Base-by-base conservation (phyloP, 2,797 vertebrate genomes). In the Myripristis murdjan region DNA sequence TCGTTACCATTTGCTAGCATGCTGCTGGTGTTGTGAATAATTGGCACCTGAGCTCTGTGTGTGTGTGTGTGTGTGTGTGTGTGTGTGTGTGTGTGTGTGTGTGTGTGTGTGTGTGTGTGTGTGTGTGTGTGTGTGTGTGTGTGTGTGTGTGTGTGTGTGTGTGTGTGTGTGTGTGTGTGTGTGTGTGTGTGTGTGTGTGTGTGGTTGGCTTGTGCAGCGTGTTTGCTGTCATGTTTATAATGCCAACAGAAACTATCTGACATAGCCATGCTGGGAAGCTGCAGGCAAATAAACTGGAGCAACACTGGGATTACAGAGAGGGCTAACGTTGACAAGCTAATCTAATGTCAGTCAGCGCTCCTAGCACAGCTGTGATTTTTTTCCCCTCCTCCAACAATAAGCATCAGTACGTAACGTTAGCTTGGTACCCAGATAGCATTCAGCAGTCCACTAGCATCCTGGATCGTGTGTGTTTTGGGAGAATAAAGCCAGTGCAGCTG, bases 31-130 rank as follows among this genome's bases (percentile, higher is more conserved):
- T 66, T 64, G 61, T 64, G 77, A 33, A 73, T 64, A 47, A 76
- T 65, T 59, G 86, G 84, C 87, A 91, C 87, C 89, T 90, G 90
- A 75, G 73, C 64, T 64, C 37, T 23, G 61, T 58, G 41, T 63
- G 43, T 57, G 52, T 20, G 58, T 20, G 26, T 28, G 39, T 44
- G 56, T n/a, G 23, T 59, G 41, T 33, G 58, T 20, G 26, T 28
- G 39, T 44, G 56, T n/a, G 23, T 59, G 41, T 33, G 58, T 20
- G 26, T 28, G 39, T 44, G 56, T n/a, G 23, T 59, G 41, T 33
- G 58, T 20, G 26, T 28, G 39, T 44, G 56, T n/a, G 23, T 28
- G 39, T 44, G 56, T n/a, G 23, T 59, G 41, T 33, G 58, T 20
- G 26, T 28, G 39, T 44, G 56, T n/a, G 23, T 59, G 41, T 33